Evolutionary conservation across 2,797 vertebrate species (phyloP), one percentile per base, ranked within the genome.

Genomic region (Trachurus trachurus): DNA sequence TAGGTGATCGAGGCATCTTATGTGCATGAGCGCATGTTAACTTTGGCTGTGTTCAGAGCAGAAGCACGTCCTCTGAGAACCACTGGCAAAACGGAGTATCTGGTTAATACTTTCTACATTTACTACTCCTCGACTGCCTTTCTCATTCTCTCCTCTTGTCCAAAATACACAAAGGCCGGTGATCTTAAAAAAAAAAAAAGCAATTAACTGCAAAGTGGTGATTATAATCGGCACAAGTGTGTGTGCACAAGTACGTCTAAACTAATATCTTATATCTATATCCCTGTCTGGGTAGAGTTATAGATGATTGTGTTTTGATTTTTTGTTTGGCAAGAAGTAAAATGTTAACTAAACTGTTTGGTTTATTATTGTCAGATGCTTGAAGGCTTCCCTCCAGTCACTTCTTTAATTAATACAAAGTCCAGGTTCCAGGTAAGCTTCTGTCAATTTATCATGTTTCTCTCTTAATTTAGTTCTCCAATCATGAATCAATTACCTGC

Each of bases 1-100:
- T 77, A n/a, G 65, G 81, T 88, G 87, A 91, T 88, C 67, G 39
- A 90, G 84, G 77, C 83, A 88, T 83, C 80, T 66, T 65, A 68
- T 78, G 83, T 83, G 85, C 64, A 68, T 76, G 79, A 75, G 71
- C 61, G 86, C 80, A 74, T 79, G 76, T 84, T 82, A 73, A 87
- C 62, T 81, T 86, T 76, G 81, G 89, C 82, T 76, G 80, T 58
- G 80, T 71, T 87, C 63, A 69, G 29, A 82, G 77, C 82, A 71
- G 76, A 82, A 89, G 71, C 40, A 85, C 71, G 50, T 81, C 86
- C 83, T 78, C 60, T 49, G 82, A 79, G 85, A 84, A 69, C 81
- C 58, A 87, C 84, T 71, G 45, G 11, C 71, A 44, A 79, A 69
- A 26, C 26, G 42, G 31, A 78, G 45, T 54, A 54, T 19, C 17